Base-by-base conservation (phyloP, 2,888 invertebrate genomes). In the Tipula unca region DNA sequence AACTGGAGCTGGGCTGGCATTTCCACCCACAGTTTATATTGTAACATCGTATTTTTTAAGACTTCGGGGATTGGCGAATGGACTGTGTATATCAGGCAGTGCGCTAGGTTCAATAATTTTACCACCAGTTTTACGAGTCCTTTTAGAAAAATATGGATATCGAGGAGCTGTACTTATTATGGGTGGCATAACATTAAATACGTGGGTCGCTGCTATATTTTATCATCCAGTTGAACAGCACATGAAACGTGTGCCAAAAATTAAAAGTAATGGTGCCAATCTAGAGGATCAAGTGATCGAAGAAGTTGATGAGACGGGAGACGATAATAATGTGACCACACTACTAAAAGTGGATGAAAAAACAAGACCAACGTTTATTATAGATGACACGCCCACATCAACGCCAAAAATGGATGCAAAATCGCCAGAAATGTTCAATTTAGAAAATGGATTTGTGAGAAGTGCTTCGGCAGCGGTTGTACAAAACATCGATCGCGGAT, bases 1-100 rank as follows among this genome's bases (percentile, higher is more conserved):
- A 87, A 94, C 94, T 54, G 97, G 97, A 6, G 96, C 96, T 0
- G 97, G 97, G 0, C 91, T 97, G 8, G 94, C 96, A 0, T 97
- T 97, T 91, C 97, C 97, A 0, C 96, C 97, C 1, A 97, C 97
- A 0, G 96, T 97, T 42, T 96, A 97, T 91, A 96, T 97, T 88
- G 96, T 97, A 87, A 96, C 96, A 85, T 96, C 96, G 86, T 97
- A 97, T 91, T 97, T 97, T 90, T 94, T 95, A 82, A 93, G 94
- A 84, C 91, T 94, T 10, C 92, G 96, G 83, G 97, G 97, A 0
- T 92, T 97, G 14, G 97, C 97, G 82, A 97, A 97, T 90, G 97
- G 97, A 0, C 93, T 97, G 29, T 97, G 97, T 88, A 96, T 97
- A 92, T 96, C 96, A 0, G 97, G 97, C 17, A 96, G 96, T 88